Conservation (phyloP, 2,888 invertebrate species). For the Clusia tigrina region DNA sequence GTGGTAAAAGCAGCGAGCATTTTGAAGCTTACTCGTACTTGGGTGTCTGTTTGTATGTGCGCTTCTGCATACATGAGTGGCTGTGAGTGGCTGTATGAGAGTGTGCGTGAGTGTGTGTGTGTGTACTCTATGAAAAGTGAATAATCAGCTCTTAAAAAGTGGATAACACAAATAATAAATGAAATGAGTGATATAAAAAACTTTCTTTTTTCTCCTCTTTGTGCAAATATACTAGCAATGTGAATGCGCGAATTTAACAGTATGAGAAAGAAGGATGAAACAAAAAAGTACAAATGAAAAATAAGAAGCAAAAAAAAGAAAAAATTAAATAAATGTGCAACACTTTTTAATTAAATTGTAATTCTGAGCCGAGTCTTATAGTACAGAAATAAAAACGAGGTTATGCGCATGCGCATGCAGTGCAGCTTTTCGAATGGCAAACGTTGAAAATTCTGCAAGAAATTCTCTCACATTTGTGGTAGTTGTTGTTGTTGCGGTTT, state of each 20-base stretch:
- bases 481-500: neutral
- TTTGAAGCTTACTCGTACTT: too few relatives aligned
- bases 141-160: conserved; percentile 37
- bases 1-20: neutral
- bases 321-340: conserved; percentile 25
- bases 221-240: conserved; percentile 18
- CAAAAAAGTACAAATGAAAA: conserved; percentile 26
- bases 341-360: conserved; percentile 15
- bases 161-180: conserved; percentile 23
- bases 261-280: conserved; percentile 20
- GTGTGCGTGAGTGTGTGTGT: conserved; percentile 34
- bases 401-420: conserved; percentile 9
- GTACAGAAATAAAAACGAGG: conserved; percentile 5
- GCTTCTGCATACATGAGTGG: conserved; percentile 5
- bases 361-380: neutral
- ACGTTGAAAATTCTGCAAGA: neutral
- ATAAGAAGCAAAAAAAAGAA: conserved; percentile 40
- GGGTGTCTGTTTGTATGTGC: conserved; percentile 22
- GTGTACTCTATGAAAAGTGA: conserved; percentile 57
- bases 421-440: neutral
- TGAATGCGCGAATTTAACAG: conserved; percentile 1
- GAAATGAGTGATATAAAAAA: conserved; percentile 27
- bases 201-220: conserved; percentile 31
- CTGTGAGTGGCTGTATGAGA: neutral
- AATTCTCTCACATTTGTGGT: neutral